A percentile compares a stretch with the other conserved stretches of the same genome.
phyloP scores from a whole-genome alignment of 2,797 vertebrate genomes.

The Philypnodon macrostomus region DNA sequence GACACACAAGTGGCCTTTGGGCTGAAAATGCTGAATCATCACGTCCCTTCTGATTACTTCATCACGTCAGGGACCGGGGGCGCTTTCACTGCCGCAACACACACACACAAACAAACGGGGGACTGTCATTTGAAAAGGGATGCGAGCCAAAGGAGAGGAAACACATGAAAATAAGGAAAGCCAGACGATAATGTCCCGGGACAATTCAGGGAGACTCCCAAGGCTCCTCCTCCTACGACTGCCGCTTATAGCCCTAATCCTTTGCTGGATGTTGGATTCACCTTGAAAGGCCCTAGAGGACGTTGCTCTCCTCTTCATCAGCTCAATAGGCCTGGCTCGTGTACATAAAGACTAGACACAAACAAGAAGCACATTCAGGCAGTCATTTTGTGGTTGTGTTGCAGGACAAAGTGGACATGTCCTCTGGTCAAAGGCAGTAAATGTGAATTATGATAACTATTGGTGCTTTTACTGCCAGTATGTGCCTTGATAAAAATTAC shows the following conservation, averaged over 20 bases:
- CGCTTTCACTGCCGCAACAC: slow-evolving; percentile 44
- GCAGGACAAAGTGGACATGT: slow-evolving; percentile 12
- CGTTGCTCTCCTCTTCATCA: slow-evolving; percentile 14
- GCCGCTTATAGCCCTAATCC: neutral
- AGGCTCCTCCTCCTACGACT: slow-evolving; percentile 7
- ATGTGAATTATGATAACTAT: neutral
- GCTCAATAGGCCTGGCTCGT: slow-evolving; percentile 16
- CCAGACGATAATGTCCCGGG: slow-evolving; percentile 3
- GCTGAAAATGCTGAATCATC: slow-evolving; percentile 76
- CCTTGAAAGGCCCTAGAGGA: slow-evolving; percentile 53
- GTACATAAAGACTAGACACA: slow-evolving; percentile 44
- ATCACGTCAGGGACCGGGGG: slow-evolving; percentile 54
- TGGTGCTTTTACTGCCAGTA: no score
- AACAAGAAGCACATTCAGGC: slow-evolving; percentile 20
- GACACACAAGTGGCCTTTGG: slow-evolving; percentile 73
- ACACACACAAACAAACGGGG: slow-evolving; percentile 17
- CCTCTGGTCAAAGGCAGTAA: neutral
- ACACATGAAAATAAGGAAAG: slow-evolving; percentile 4
- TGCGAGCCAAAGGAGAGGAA: slow-evolving; percentile 8
- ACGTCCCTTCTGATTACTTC: slow-evolving; percentile 71
- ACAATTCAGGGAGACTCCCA: slow-evolving; percentile 28
- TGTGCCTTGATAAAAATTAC: no score
- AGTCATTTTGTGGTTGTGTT: slow-evolving; percentile 18
- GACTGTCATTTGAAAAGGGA: slow-evolving; percentile 32
- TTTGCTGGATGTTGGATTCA: slow-evolving; percentile 24